A percentile compares a stretch with the other conserved stretches of the same genome.
phyloP scores from a whole-genome alignment of 2,888 invertebrate species.

The Miltochrista miniata region DNA sequence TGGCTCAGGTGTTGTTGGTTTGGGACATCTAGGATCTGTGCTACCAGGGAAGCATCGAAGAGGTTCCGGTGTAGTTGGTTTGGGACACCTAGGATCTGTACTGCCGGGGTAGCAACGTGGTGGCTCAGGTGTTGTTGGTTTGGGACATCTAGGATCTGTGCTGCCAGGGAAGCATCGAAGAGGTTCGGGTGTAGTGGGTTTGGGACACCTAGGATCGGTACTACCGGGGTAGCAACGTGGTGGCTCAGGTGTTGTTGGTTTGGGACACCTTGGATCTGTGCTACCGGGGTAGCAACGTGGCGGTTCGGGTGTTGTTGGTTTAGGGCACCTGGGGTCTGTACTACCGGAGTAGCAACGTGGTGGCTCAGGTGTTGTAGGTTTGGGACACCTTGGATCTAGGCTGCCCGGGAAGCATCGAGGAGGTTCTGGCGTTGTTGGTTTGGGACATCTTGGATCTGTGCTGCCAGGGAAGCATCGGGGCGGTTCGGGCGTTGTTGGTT shows the following conservation, averaged over 20 bases:
- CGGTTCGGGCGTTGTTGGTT: slow-evolving; percentile 34
- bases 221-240: slow-evolving; percentile 3
- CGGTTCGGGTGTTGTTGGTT: slow-evolving; percentile 26
- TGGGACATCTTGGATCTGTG: background rate
- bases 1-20: slow-evolving; percentile 33
- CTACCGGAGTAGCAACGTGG: slow-evolving; percentile 50
- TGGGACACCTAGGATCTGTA: slow-evolving; percentile 35
- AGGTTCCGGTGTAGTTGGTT: slow-evolving; percentile 12
- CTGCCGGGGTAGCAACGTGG: slow-evolving; percentile 52
- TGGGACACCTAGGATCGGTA: slow-evolving; percentile 1
- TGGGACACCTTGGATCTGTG: slow-evolving; percentile 37
- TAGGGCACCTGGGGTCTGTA: slow-evolving; percentile 45
- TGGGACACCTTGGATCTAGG: background rate
- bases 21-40: slow-evolving; percentile 39
- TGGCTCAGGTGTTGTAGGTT: slow-evolving; percentile 19
- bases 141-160: slow-evolving; percentile 1
- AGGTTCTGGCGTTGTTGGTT: background rate
- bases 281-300: slow-evolving; percentile 23
- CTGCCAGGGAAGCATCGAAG: slow-evolving; percentile 5
- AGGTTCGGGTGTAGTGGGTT: slow-evolving; percentile 3
- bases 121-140: background rate
- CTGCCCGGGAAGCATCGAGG: background rate
- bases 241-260: slow-evolving; percentile 35
- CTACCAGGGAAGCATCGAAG: slow-evolving; percentile 54
- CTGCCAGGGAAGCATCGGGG: slow-evolving; percentile 7